Evolutionary conservation across 2,797 vertebrate species (phyloP), one percentile per base, ranked within the genome.

Genomic region (Acomys russatus): DNA sequence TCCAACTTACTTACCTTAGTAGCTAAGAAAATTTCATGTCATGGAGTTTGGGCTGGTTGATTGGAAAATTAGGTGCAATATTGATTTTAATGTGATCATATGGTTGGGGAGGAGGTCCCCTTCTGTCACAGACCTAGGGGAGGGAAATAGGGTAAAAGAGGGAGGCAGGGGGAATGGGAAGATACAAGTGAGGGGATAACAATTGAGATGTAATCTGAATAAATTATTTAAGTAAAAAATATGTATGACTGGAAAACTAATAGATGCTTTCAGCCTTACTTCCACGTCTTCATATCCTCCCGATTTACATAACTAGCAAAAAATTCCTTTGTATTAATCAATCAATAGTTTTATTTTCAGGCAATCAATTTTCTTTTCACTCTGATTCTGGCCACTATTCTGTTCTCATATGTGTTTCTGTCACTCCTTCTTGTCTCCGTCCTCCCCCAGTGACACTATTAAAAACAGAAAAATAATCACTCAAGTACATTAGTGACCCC

Each of bases 291-390:
- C 61, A 88, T 28, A 64, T 17, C 28, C 22, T 7, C 2, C 1
- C 18, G 76, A 88, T 54, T 1, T 22, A 68, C 71, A 18, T 76
- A 93, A 87, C 35, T 63, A 83, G 68, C 20, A 95, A 86, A 92
- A 86, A 91, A 79, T 66, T 71, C 61, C 44, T 80, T 84, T 59
- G 54, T 35, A n/a, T 77, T 23, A 74, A n/a, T 79, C 38, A 92
- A 23, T 25, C 83, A 95, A 94, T 9, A 35, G 18, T 28, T 56
- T 94, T 77, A 94, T 38, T 89, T 89, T 90, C 30, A 94, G 79
- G 74, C 6, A 88, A 89, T 56, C 6, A 59, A 8, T 79, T 96
- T 18, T 88, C 82, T 82, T 91, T 56, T 74, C 86, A 18, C 15
- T 18, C 8, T 73, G 33, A 68, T 88, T 63, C 23, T 61, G 38